Base-by-base conservation (phyloP, 2,797 vertebrate species). In the Australoheros facetus region DNA sequence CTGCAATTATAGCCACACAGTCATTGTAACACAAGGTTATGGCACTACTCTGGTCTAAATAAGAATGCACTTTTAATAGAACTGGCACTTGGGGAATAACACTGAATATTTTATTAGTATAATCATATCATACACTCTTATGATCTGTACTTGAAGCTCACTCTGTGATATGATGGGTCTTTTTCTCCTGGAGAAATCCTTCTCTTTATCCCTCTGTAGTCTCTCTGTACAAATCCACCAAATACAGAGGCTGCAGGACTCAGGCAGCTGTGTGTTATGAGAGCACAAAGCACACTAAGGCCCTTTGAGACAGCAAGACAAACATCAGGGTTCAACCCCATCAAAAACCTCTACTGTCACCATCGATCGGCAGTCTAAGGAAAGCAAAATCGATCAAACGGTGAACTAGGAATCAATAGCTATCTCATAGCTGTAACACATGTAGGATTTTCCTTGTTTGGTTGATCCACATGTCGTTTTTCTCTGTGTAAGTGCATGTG, bases 371-470 rank as follows among this genome's bases (percentile, higher is more conserved):
- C 89, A 85, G 90, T 70, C 92, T 55, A 75, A 92, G 90, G 92
- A 92, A 94, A 91, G 90, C 88, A 89, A 89, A 94, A 93, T 94
- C 90, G 71, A 95, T 94, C 87, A 85, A 89, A 94, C 78, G 81
- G 88, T 89, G 90, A 93, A 94, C 91, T 87, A 77, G 86, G 85
- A 93, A 95, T 95, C 94, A 94, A 95, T 94, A 93, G 88, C 92
- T 73, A 94, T 94, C 91, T 94, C 91, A 90, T 92, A 82, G 92
- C 83, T 83, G 86, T 75, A 85, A 85, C 92, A 85, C 88, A 87
- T 82, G 90, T 86, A 92, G 91, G 87, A 93, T 93, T 93, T 90
- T 88, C 73, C 90, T 92, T 45, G 88, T 86, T 86, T 83, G 86
- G 80, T 64, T 92, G 88, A 93, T 93, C 89, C 87, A 86, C 89